These are phyloP conservation scores for Hydroisotoma schaefferi DNA, from an alignment of 2,888 invertebrate genomes.

Conservation along the genomic window DNA sequence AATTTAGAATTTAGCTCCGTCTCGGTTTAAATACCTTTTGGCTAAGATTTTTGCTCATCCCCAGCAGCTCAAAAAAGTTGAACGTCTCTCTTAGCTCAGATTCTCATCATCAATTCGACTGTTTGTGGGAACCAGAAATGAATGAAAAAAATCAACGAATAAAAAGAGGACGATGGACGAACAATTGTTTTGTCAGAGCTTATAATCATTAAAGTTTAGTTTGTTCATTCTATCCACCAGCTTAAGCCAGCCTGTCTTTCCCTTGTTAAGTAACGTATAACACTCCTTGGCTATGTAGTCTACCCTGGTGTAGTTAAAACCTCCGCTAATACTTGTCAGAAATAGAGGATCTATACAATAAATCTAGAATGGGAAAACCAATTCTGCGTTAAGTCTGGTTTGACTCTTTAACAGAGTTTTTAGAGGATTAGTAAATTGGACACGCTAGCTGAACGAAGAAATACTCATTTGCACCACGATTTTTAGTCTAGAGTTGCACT, in stretches of 20 bases:
- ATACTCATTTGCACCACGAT: conserved; percentile 13
- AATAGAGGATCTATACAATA: too few species aligned
- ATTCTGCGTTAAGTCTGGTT: not conserved
- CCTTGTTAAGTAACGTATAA: too few species aligned
- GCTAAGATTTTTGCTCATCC: conserved; percentile 12
- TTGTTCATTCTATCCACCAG: too few species aligned
- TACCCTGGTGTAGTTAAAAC: too few species aligned
- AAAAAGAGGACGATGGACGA: conserved; percentile 16
- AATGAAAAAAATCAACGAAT: conserved; percentile 1
- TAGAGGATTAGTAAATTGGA: conserved; percentile 14
- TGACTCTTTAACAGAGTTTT: not conserved
- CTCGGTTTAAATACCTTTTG: conserved; percentile 33
- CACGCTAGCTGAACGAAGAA: conserved; percentile 17
- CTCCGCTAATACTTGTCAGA: too few species aligned
- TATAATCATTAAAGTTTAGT: too few species aligned
- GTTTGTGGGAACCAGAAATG: conserved; percentile 16
- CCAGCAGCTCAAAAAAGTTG: too few species aligned
- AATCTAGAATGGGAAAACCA: conserved; percentile 10
- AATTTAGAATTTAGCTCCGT: conserved; percentile 17
- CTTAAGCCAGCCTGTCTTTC: too few species aligned
- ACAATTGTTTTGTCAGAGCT: conserved; percentile 14
- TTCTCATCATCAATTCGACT: conserved; percentile 12
- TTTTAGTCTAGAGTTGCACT: too few species aligned
- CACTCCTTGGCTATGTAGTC: too few species aligned
- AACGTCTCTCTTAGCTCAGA: not conserved